A percentile compares a stretch with the other conserved stretches of the same genome.
Evolutionary conservation across 1,140 invertebrate genomes (phyloP).

Genomic region (Dendrolimus kikuchii): DNA sequence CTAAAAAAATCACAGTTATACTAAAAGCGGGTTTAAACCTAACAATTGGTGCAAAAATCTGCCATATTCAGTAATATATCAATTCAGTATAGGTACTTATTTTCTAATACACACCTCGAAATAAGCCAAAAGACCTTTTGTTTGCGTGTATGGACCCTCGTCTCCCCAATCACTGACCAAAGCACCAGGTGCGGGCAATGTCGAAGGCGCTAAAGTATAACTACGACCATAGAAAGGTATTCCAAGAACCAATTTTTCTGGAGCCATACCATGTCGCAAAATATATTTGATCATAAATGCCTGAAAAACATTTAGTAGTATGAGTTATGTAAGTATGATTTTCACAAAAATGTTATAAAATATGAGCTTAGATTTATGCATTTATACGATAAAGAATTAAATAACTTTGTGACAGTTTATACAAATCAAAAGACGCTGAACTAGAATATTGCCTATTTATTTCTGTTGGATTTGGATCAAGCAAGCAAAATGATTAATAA

Average conservation of each 20-base stretch:
- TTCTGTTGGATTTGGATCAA: too few species aligned
- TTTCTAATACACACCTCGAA: slow-evolving; percentile 69
- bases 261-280: slow-evolving; percentile 58
- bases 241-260: slow-evolving; percentile 77
- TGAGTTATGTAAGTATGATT: too few species aligned
- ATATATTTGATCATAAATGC: slow-evolving; percentile 68
- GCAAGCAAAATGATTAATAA: too few species aligned
- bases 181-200: slow-evolving; percentile 69
- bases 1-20: slow-evolving; percentile 49
- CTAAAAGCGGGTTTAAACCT: background rate
- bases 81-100: background rate
- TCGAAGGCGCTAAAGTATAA: slow-evolving; percentile 71
- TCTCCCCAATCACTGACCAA: slow-evolving; percentile 67
- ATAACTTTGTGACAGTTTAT: too few species aligned
- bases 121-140: slow-evolving; percentile 77
- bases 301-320: slow-evolving; percentile 23
- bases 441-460: too few species aligned
- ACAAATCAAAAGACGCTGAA: too few species aligned
- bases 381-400: too few species aligned
- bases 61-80: background rate
- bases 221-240: slow-evolving; percentile 79
- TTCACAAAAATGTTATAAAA: too few species aligned
- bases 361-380: too few species aligned
- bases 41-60: background rate
- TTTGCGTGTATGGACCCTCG: slow-evolving; percentile 78